phyloP scores from a whole-genome alignment of 1,140 invertebrate genomes.

The Trichomalopsis sarcophagae region DNA sequence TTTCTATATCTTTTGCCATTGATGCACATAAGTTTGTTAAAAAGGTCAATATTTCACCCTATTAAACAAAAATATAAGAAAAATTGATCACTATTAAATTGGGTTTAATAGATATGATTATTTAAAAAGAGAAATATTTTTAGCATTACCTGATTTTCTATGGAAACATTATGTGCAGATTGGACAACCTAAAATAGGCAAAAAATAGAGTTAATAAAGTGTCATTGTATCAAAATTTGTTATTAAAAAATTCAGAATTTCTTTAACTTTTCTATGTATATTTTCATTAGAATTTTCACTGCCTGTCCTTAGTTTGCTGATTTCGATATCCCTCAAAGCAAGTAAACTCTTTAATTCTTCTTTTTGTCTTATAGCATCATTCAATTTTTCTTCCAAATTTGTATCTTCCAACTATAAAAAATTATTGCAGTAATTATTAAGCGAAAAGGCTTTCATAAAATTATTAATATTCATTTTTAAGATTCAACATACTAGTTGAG shows the following conservation, averaged over 20 bases:
- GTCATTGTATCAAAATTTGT: slow-evolving; percentile 1
- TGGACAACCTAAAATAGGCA: slow-evolving; percentile 16
- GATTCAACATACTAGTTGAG: slow-evolving; percentile 28
- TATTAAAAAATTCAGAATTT: slow-evolving; percentile 17
- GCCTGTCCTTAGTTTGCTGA: slow-evolving; percentile 26
- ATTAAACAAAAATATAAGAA: slow-evolving; percentile 3
- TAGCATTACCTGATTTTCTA: slow-evolving; percentile 26
- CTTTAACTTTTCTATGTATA: slow-evolving; percentile 19
- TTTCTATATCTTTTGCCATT: slow-evolving; percentile 60
- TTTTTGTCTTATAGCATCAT: slow-evolving; percentile 14
- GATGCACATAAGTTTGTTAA: slow-evolving; percentile 57
- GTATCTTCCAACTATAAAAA: neutral
- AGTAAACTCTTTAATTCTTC: slow-evolving; percentile 37
- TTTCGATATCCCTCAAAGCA: slow-evolving; percentile 36
- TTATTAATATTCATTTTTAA: slow-evolving; percentile 6
- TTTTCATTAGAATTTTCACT: slow-evolving; percentile 21
- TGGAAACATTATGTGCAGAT: neutral
- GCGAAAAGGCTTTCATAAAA: neutral
- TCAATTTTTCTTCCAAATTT: neutral
- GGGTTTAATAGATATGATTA: neutral
- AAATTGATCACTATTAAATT: neutral
- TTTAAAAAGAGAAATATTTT: slow-evolving; percentile 25
- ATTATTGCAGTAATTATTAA: neutral
- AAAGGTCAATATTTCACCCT: slow-evolving; percentile 59
- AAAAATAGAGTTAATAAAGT: neutral